Evolutionary conservation across 2,113 vertebrate species (phyloP).

Genomic region (Ranitomeya imitator): DNA sequence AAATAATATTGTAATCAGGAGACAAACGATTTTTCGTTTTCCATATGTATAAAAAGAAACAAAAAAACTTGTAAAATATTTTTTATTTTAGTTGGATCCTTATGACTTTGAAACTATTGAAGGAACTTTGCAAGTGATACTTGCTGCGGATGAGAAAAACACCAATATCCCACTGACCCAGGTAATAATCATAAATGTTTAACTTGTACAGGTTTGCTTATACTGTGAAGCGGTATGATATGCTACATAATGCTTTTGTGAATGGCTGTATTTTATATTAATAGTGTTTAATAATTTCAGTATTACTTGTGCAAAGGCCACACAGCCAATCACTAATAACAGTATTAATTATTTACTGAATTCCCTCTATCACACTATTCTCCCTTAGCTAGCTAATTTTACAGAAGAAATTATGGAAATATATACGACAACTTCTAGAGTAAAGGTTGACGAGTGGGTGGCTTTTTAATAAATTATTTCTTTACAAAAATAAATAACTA

Average conservation of each 20-base stretch:
- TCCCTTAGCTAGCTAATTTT: no score
- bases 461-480: no score
- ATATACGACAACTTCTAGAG: no score
- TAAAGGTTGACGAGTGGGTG: no score
- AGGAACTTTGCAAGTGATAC: conserved; percentile 84
- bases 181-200: conserved; percentile 66
- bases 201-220: background rate
- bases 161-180: conserved; percentile 78
- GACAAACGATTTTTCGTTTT: background rate
- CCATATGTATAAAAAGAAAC: background rate
- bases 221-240: background rate
- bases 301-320: no score
- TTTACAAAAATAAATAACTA: no score
- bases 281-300: background rate
- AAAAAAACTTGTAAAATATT: background rate
- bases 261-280: background rate
- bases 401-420: no score
- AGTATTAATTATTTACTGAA: no score
- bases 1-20: background rate
- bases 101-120: conserved; percentile 95
- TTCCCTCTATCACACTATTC: no score
- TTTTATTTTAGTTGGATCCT: conserved; percentile 82
- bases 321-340: no score
- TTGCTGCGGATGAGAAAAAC: conserved; percentile 81
- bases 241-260: no score